A percentile compares a stretch with the other conserved stretches of the same genome.
Evolutionary conservation across 2,113 vertebrate genomes (phyloP).

Genomic region (Heterocephalus glaber): DNA sequence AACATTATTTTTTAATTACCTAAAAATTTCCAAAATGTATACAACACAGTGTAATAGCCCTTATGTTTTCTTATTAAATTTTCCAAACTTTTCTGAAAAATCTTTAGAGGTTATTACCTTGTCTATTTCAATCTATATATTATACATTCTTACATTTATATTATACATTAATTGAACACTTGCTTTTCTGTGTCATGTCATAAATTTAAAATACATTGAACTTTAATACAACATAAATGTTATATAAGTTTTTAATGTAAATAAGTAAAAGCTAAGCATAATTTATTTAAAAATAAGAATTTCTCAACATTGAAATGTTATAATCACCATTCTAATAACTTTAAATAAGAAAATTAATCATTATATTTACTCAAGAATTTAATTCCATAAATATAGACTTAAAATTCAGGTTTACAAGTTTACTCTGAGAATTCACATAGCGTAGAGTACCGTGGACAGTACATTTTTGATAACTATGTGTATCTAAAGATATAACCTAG

Average conservation of each 20-base stretch:
- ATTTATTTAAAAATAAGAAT: constrained; percentile 13
- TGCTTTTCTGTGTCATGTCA: neutral
- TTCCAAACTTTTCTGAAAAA: neutral
- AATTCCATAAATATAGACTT: neutral
- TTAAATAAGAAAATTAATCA: constrained; percentile 31
- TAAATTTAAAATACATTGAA: constrained; percentile 29
- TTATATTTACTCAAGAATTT: neutral
- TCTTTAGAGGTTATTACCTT: neutral
- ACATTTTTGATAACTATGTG: neutral
- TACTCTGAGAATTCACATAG: neutral
- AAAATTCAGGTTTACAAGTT: neutral
- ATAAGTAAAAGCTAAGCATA: neutral
- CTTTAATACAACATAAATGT: neutral
- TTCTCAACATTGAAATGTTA: constrained; percentile 3
- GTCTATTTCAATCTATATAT: neutral
- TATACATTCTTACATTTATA: neutral
- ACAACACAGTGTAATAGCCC: neutral
- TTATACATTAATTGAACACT: neutral
- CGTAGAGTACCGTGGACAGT: neutral
- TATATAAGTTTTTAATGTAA: neutral
- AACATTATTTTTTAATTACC: neutral
- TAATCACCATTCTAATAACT: neutral
- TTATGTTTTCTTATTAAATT: neutral
- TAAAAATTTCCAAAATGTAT: neutral
- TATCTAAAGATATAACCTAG: neutral